Conservation (phyloP, 2,113 vertebrate genomes). For the Porphyrio hochstetteri region DNA sequence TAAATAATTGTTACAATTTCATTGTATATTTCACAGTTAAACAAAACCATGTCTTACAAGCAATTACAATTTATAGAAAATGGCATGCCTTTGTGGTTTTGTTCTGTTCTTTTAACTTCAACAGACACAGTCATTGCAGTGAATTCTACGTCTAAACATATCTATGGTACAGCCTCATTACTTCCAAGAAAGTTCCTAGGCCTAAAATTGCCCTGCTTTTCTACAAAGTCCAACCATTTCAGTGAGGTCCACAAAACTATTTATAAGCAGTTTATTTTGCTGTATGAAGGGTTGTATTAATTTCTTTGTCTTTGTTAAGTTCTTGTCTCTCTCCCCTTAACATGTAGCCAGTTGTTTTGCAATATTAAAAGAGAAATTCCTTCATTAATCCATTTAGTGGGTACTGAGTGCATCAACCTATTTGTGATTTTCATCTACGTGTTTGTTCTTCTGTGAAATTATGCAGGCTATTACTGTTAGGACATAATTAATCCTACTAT, state of each 20-base stretch:
- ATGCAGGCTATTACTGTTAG: background rate
- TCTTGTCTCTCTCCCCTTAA: background rate
- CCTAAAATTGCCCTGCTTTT: background rate
- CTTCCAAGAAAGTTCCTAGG: background rate
- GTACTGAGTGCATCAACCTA: background rate
- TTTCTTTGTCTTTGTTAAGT: background rate
- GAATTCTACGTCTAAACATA: background rate
- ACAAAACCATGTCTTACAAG: background rate
- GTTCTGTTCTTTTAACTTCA: background rate
- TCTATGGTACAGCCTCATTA: background rate
- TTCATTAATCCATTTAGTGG: background rate
- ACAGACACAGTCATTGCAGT: background rate
- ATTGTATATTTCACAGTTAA: background rate
- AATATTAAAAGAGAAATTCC: background rate
- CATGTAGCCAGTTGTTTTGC: background rate
- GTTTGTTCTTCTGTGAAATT: slow-evolving; percentile 38
- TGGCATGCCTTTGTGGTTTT: fast-evolving
- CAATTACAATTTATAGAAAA: background rate
- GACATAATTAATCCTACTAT: background rate
- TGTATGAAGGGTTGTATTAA: background rate
- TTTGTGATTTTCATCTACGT: background rate
- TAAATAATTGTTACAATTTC: background rate
- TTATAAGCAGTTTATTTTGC: background rate
- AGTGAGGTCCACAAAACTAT: background rate
- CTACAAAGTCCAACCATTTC: background rate